A percentile compares a stretch with the other conserved stretches of the same genome.
These are phyloP conservation scores for Peromyscus leucopus DNA, from an alignment of 2,113 vertebrate species.

Conservation along the genomic window DNA sequence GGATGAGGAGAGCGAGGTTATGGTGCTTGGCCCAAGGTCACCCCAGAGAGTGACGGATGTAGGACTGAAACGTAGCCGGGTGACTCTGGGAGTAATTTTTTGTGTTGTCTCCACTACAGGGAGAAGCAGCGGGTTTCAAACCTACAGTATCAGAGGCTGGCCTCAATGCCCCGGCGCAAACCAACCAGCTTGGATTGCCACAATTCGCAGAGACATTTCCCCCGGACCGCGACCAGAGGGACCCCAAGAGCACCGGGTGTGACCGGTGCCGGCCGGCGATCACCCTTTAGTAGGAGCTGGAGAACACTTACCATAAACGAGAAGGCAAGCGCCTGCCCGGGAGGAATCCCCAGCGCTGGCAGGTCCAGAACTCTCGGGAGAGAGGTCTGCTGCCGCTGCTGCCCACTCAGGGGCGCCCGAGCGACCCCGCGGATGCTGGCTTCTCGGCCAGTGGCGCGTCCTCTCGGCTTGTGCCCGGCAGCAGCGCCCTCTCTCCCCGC, in stretches of 20 bases:
- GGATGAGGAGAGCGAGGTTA: constrained; percentile 57
- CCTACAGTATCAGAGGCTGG: neutral
- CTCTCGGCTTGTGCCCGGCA: constrained; percentile 49
- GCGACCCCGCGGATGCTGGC: constrained; percentile 58
- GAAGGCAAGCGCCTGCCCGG: constrained; percentile 60
- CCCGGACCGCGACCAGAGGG: neutral
- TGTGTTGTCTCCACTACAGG: neutral
- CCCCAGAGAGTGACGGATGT: neutral
- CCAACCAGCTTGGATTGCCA: neutral
- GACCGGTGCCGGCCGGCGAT: neutral
- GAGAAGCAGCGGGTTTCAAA: constrained; percentile 58
- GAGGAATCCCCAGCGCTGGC: constrained; percentile 64
- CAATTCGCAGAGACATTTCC: constrained; percentile 8
- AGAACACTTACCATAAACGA: constrained; percentile 80
- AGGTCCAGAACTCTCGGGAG: constrained; percentile 36
- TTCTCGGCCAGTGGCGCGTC: constrained; percentile 49
- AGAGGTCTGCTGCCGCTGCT: constrained; percentile 43
- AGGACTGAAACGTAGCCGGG: constrained; percentile 8
- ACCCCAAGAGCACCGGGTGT: neutral
- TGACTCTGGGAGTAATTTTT: neutral
- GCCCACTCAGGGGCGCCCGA: constrained; percentile 73
- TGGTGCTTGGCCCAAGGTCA: constrained; percentile 72
- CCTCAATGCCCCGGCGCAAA: neutral
- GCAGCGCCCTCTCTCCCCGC: constrained; percentile 64
- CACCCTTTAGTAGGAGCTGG: neutral